Conservation (phyloP, 2,797 vertebrate species). For the Anas bahamensis region DNA sequence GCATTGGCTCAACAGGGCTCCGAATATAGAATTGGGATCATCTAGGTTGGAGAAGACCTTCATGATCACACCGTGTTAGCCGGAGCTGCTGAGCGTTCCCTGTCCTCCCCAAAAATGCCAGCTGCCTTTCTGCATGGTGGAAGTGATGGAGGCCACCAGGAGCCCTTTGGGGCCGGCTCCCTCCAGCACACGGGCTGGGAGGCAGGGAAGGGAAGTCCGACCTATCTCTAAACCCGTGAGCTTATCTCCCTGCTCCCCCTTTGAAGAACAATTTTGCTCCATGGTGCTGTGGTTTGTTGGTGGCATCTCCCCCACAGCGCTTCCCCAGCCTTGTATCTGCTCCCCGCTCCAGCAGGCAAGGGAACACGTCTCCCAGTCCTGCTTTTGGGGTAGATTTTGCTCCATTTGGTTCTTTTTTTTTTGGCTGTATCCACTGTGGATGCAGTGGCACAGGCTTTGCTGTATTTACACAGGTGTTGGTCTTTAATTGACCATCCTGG, state of each 20-base stretch:
- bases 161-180: background rate
- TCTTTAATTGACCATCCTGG: background rate
- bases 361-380: background rate
- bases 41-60: too few species aligned
- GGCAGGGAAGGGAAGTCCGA: background rate
- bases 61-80: too few species aligned
- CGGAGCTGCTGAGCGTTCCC: too few species aligned
- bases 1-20: background rate
- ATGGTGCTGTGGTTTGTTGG: too few species aligned
- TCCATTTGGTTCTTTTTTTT: background rate
- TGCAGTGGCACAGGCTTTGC: fast-evolving
- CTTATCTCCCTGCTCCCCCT: background rate
- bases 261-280: background rate
- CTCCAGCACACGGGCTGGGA: background rate
- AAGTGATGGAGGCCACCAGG: background rate
- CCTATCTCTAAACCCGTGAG: background rate
- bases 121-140: background rate
- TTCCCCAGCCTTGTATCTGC: background rate
- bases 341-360: background rate
- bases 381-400: background rate
- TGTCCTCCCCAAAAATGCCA: background rate
- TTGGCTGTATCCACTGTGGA: background rate
- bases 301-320: background rate
- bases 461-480: background rate
- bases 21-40: background rate